Evolutionary conservation across 2,888 invertebrate genomes (phyloP).

Genomic region (Cryptosula pallasiana): DNA sequence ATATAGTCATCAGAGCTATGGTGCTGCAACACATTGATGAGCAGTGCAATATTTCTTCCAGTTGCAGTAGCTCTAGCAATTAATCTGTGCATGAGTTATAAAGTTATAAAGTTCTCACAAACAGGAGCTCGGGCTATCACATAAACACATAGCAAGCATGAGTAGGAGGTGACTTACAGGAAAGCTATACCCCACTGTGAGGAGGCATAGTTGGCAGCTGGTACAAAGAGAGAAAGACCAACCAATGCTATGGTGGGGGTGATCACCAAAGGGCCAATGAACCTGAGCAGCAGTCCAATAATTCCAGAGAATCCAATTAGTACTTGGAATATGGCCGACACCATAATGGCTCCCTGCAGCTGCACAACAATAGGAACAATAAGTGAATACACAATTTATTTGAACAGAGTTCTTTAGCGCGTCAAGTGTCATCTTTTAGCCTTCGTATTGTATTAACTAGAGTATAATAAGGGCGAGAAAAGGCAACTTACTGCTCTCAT

Average conservation of each 20-base stretch:
- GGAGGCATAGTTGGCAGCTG: slow-evolving; percentile 71
- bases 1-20: slow-evolving; percentile 68
- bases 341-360: slow-evolving; percentile 75
- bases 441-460: no score
- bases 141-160: neutral
- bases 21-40: no score
- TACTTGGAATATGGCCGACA: slow-evolving; percentile 71
- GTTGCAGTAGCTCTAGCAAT: no score
- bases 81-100: no score
- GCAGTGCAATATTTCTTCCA: no score
- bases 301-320: slow-evolving; percentile 67
- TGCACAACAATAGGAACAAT: slow-evolving; percentile 30
- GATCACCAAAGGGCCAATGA: slow-evolving; percentile 76
- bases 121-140: neutral
- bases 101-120: neutral
- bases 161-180: slow-evolving; percentile 67
- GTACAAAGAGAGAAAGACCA: slow-evolving; percentile 73
- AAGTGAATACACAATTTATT: neutral
- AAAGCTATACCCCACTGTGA: slow-evolving; percentile 79
- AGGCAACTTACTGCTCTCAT: slow-evolving; percentile 40
- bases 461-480: no score
- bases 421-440: no score
- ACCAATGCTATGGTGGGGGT: slow-evolving; percentile 77
- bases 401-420: no score
- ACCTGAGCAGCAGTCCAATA: slow-evolving; percentile 68